A percentile compares a stretch with the other conserved stretches of the same genome.
Conservation (phyloP, 2,797 vertebrate genomes). For the Diceros bicornis region DNA sequence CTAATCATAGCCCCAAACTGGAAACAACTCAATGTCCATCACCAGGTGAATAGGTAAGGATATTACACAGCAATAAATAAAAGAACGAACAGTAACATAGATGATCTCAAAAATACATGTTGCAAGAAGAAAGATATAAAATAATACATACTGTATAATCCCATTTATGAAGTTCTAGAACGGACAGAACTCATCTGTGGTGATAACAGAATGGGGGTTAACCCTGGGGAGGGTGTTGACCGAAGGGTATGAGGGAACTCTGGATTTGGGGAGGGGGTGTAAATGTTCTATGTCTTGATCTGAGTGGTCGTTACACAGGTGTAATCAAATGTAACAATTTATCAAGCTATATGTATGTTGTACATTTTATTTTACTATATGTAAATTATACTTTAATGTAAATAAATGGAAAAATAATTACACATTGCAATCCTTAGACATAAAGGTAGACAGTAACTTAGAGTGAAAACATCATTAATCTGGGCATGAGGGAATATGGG, state of each 20-base stretch:
- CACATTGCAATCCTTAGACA: fast-evolving
- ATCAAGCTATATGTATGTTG: no score
- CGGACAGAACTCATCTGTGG: not conserved
- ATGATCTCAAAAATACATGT: not conserved
- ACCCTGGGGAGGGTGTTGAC: not conserved
- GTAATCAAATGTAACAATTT: not conserved
- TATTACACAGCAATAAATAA: no score
- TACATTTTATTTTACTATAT: not conserved
- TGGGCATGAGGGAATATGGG: not conserved
- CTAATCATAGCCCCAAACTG: not conserved
- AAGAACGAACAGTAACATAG: not conserved
- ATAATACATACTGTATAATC: not conserved
- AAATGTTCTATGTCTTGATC: fast-evolving
- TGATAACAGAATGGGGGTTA: no score
- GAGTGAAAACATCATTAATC: no score
- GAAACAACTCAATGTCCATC: not conserved
- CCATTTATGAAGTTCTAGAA: not conserved
- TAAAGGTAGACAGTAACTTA: no score
- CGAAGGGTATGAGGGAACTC: not conserved
- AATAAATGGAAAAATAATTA: no score
- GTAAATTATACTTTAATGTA: not conserved
- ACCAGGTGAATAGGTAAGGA: not conserved
- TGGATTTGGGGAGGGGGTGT: fast-evolving
- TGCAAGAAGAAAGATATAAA: not conserved
- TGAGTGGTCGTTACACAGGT: not conserved